A percentile compares a stretch with the other conserved stretches of the same genome.
Conservation (phyloP, 1,140 invertebrate species). For the Drosophila serrata region DNA sequence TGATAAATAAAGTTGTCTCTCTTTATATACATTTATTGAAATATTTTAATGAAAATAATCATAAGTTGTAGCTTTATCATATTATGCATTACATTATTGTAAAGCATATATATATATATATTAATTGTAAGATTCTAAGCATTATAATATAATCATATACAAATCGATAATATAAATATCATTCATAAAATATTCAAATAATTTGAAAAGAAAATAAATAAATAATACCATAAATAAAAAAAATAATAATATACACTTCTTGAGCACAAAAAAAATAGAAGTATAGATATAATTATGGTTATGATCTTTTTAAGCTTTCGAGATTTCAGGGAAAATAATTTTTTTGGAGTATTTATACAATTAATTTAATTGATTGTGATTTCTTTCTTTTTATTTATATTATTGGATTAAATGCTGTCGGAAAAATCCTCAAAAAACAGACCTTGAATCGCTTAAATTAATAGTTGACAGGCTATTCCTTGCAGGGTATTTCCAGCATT, state of each 20-base stretch:
- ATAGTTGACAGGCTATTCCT: background rate
- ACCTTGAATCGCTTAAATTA: background rate
- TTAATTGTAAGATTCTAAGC: no score
- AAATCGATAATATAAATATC: no score
- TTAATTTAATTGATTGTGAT: background rate
- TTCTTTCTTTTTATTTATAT: background rate
- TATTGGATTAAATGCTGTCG: no score
- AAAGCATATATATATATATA: no score
- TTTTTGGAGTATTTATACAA: background rate
- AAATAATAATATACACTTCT: background rate
- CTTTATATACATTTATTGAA: no score
- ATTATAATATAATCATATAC: no score
- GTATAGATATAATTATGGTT: background rate
- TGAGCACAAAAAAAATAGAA: background rate
- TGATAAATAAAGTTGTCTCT: no score
- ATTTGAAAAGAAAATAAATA: background rate
- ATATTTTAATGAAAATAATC: no score
- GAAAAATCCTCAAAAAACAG: background rate
- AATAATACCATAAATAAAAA: background rate
- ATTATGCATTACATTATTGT: no score
- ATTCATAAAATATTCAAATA: no score
- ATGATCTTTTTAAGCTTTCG: background rate
- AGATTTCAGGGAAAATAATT: background rate
- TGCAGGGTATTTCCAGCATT: constrained; percentile 35
- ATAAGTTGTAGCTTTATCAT: no score